Base-by-base conservation (phyloP, 2,797 vertebrate genomes). In the Squalus acanthias region DNA sequence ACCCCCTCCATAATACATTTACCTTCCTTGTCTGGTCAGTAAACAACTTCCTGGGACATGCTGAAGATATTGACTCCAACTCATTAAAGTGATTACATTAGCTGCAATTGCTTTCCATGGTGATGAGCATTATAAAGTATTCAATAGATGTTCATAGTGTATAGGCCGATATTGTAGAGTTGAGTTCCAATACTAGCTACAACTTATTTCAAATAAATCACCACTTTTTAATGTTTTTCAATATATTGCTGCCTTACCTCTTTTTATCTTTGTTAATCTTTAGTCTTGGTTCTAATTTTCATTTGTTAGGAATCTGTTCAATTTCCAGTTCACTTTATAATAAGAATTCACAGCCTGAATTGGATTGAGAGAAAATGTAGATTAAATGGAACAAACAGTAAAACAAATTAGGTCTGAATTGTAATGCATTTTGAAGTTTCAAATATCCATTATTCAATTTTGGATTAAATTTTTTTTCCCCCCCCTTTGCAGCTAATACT, bases 401-500 rank as follows among this genome's bases (percentile, higher is more conserved):
- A 24, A 20, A 63, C 4, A 67, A 94, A 24, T 93, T 67, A 46
- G 92, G 65, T 69, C 13, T 95, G 26, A 70, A 60, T 70, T 50
- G 33, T 92, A 70, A 70, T 46, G 22, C 20, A 70, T 69, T 94
- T 94, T 70, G 1, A 50, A 70, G 12, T 74, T 74, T 95, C 10
- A 95, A 57, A 60, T 57, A 33, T 65, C 60, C 60, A 46, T 46
- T 74, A 57, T 74, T 76, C 12, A 95, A 5, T 95, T 95, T 57
- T 12, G 50, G 46, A 95, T 4, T 97, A 96, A 96, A 20, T 97
- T 96, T 96, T 96, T 96, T 5, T 5, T 5, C 53, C 53, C 53
- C 46, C 76, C 50, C 53, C 39, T n/a, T 97, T 97, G 95, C 97
- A 99, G 99, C 99, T 60, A 99, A 99, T 97, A 98, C 98, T 0